These are phyloP conservation scores for Meandrusa payeni DNA, from an alignment of 2,888 invertebrate species.

Conservation along the genomic window DNA sequence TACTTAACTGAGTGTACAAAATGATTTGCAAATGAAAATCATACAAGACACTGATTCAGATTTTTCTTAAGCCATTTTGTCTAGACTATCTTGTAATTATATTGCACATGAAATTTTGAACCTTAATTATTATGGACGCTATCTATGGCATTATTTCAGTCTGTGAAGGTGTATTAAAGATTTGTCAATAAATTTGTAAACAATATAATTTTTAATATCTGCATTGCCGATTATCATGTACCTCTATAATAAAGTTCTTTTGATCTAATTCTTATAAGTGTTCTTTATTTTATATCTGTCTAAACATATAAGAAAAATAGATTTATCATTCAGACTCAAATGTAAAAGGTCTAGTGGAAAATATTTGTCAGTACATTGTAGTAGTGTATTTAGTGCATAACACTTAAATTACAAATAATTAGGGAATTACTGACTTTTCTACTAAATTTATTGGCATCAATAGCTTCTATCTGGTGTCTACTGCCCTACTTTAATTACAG, in stretches of 20 bases:
- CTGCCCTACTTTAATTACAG: no score
- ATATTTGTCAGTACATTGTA: no score
- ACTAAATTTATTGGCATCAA: no score
- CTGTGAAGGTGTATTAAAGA: constrained; percentile 70
- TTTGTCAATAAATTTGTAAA: constrained; percentile 74
- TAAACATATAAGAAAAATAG: no score
- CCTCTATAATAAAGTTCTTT: constrained; percentile 81
- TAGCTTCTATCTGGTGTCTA: no score
- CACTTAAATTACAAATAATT: no score
- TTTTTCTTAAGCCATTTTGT: constrained; percentile 40
- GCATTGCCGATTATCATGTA: constrained; percentile 80
- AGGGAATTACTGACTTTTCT: no score
- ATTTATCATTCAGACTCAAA: no score
- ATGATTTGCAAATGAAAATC: no score
- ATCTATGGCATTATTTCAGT: constrained; percentile 65
- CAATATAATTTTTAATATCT: constrained; percentile 74
- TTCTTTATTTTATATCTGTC: no score
- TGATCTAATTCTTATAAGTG: constrained; percentile 58
- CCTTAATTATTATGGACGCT: constrained; percentile 58
- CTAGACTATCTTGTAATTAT: constrained; percentile 52
- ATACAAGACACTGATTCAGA: constrained; percentile 47
- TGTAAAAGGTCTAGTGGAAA: no score
- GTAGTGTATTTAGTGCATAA: no score
- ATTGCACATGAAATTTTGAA: constrained; percentile 59
- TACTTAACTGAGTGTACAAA: constrained; percentile 46